phyloP scores from a whole-genome alignment of 2,797 vertebrate genomes.

The Chaetodon trifasciatus region DNA sequence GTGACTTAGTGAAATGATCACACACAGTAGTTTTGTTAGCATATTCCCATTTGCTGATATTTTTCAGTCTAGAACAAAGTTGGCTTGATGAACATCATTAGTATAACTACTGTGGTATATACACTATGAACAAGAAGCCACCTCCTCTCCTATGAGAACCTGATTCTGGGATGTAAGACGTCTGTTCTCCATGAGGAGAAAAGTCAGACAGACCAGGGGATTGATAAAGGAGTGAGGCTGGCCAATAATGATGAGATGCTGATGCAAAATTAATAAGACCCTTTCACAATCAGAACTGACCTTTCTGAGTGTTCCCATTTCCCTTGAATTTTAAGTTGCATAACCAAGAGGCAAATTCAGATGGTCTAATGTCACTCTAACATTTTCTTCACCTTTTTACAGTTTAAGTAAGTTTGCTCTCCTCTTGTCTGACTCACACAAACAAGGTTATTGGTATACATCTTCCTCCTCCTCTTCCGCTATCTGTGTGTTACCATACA shows the following conservation, averaged over 20 bases:
- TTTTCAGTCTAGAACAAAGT: background rate
- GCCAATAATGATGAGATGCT: constrained; percentile 73
- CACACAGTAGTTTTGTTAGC: background rate
- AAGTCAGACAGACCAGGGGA: constrained; percentile 38
- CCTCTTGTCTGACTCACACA: too few relatives aligned
- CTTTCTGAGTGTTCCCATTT: constrained; percentile 65
- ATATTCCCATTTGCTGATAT: background rate
- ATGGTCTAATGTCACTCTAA: constrained; percentile 42
- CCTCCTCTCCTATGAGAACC: background rate
- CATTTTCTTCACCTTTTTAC: constrained; percentile 57
- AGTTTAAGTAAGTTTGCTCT: background rate
- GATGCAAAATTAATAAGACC: constrained; percentile 83
- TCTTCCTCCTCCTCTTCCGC: too few relatives aligned
- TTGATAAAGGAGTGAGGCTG: constrained; percentile 41
- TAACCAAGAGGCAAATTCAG: constrained; percentile 50
- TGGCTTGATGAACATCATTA: background rate
- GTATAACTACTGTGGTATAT: background rate
- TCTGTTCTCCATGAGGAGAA: constrained; percentile 36
- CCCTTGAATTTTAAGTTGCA: constrained; percentile 77
- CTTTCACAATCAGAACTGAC: constrained; percentile 72
- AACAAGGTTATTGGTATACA: too few relatives aligned
- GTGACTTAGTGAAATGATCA: background rate
- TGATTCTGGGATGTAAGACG: background rate
- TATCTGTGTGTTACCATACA: too few relatives aligned
- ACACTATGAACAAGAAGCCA: constrained; percentile 4